phyloP scores from a whole-genome alignment of 2,797 vertebrate genomes.

The Hozukius guyotensis region DNA sequence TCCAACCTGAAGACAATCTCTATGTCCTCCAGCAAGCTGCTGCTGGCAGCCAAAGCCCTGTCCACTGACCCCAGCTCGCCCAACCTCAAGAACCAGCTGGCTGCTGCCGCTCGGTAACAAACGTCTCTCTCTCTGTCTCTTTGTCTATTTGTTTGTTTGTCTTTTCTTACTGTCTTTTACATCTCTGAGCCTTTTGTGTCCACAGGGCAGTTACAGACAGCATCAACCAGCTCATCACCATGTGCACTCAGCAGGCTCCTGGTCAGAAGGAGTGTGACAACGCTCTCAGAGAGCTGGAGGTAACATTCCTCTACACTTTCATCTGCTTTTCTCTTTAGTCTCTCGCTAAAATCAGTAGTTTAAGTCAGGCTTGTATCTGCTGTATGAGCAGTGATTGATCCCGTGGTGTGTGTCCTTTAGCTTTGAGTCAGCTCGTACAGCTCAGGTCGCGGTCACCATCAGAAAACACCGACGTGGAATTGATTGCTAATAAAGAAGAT shows the following conservation, averaged over 20 bases:
- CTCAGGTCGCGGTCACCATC: background rate
- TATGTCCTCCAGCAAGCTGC: conserved; percentile 97
- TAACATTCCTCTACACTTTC: conserved; percentile 53
- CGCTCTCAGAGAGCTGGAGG: conserved; percentile 94
- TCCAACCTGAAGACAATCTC: conserved; percentile 98
- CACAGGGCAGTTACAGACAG: conserved; percentile 95
- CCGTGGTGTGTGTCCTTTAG: background rate
- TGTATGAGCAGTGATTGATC: background rate
- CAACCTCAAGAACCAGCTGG: conserved; percentile 97
- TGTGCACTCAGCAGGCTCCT: conserved; percentile 97
- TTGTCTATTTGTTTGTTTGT: background rate
- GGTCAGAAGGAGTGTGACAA: conserved; percentile 98
- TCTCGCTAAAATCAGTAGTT: background rate
- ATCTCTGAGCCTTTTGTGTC: conserved; percentile 21
- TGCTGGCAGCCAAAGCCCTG: conserved; percentile 93
- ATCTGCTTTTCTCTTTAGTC: background rate
- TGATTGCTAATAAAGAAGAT: background rate
- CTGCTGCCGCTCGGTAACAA: conserved; percentile 91
- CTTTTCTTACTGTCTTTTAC: background rate
- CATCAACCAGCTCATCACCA: conserved; percentile 98
- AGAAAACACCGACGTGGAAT: background rate
- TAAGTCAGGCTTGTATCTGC: background rate
- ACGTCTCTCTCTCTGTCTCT: background rate
- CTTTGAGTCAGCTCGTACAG: background rate
- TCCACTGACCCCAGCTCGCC: conserved; percentile 94